Percentiles rank a stretch among this genome's conserved stretches.
Evolutionary conservation across 2,113 vertebrate species (phyloP).

Genomic region (Hiodon tergisus): DNA sequence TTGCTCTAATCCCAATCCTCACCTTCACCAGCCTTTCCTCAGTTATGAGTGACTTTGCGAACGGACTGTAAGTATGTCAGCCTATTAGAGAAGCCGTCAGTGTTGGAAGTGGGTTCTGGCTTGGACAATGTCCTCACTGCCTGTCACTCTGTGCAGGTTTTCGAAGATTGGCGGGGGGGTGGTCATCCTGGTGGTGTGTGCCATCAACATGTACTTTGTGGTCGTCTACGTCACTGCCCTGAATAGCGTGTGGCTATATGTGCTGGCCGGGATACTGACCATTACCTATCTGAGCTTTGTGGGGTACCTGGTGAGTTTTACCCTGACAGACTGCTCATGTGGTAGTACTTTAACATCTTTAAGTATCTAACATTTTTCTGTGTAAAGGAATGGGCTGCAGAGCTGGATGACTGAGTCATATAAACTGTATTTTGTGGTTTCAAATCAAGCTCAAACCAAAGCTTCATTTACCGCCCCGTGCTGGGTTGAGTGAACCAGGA

Average conservation of each 20-base stretch:
- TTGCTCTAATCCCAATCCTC: constrained; percentile 90
- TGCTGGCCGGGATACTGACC: constrained; percentile 70
- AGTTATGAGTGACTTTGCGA: constrained; percentile 87
- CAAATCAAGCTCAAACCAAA: too few species aligned
- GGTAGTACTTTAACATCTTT: neutral
- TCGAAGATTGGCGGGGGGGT: constrained; percentile 80
- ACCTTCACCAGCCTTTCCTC: constrained; percentile 86
- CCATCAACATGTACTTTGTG: constrained; percentile 94
- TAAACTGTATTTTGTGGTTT: too few species aligned
- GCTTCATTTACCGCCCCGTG: too few species aligned
- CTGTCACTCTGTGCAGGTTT: constrained; percentile 52
- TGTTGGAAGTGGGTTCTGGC: neutral
- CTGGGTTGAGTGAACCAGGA: too few species aligned
- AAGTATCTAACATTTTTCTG: neutral
- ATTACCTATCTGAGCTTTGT: constrained; percentile 81
- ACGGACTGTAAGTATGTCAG: constrained; percentile 77
- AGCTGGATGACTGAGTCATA: neutral
- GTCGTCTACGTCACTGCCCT: constrained; percentile 76
- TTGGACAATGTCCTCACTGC: neutral
- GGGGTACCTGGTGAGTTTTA: constrained; percentile 78
- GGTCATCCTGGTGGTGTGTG: constrained; percentile 75
- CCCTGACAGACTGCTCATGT: too few species aligned
- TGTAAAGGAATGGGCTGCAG: neutral
- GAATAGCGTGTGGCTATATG: constrained; percentile 67
- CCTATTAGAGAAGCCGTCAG: neutral